Evolutionary conservation across 1,140 invertebrate genomes (phyloP).

Genomic region (Lucilia cuprina): DNA sequence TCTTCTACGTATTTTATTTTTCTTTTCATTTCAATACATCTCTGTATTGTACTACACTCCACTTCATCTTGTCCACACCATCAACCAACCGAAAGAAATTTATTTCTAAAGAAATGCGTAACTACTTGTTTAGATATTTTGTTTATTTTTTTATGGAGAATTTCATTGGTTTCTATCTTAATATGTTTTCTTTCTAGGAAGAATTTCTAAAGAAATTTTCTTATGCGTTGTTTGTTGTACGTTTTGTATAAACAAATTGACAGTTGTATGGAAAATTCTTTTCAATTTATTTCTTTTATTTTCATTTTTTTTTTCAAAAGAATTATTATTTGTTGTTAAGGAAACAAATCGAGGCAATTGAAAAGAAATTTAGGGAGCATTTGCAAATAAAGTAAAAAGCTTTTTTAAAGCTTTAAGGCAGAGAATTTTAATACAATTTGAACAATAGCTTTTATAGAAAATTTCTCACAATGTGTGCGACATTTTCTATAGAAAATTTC

Average conservation of each 20-base stretch:
- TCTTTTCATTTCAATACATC: too few species aligned
- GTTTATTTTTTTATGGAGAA: not conserved
- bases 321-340: not conserved
- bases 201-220: not conserved
- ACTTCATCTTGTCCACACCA: not conserved
- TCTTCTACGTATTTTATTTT: too few species aligned
- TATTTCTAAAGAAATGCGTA: slow-evolving; percentile 1
- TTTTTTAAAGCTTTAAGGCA: too few species aligned
- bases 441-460: too few species aligned
- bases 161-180: not conserved
- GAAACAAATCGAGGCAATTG: too few species aligned
- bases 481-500: too few species aligned
- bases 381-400: too few species aligned
- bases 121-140: not conserved
- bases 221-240: not conserved
- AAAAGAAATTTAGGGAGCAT: too few species aligned
- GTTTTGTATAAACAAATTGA: not conserved
- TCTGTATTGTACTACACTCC: not conserved
- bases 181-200: not conserved
- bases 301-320: not conserved
- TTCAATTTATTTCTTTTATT: not conserved
- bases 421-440: too few species aligned
- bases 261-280: slow-evolving; percentile 5
- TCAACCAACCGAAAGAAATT: not conserved
- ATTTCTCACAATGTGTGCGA: too few species aligned